These are phyloP conservation scores for Anguilla obscura DNA, from an alignment of 2,797 vertebrate genomes.

Conservation along the genomic window DNA sequence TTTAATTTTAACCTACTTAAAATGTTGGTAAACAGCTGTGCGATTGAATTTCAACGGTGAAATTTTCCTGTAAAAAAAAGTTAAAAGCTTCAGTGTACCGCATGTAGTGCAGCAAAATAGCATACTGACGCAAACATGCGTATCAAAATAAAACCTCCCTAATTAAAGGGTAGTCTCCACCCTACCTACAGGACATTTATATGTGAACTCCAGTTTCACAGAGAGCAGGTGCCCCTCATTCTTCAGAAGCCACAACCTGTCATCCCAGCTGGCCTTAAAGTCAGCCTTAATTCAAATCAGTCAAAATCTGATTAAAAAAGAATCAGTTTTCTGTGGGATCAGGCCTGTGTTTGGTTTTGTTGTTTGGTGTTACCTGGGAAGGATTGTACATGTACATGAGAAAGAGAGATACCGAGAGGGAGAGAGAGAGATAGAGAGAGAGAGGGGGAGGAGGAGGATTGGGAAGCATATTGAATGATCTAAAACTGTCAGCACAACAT, in stretches of 20 bases:
- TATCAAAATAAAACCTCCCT: not conserved
- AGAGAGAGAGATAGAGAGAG: not conserved
- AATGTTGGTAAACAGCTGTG: conserved; percentile 31
- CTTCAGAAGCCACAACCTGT: conserved; percentile 45
- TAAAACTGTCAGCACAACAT: not conserved
- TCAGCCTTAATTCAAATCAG: not conserved
- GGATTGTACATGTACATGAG: not conserved
- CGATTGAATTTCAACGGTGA: not conserved
- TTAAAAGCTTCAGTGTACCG: not conserved
- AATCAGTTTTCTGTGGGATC: conserved; percentile 27
- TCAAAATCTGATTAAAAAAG: not conserved
- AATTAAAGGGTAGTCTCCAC: not conserved
- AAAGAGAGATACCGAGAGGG: not conserved
- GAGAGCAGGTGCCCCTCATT: conserved; percentile 33
- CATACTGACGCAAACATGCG: not conserved
- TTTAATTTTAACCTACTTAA: not conserved
- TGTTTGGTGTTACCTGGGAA: conserved; percentile 28
- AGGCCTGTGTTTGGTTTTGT: conserved; percentile 62
- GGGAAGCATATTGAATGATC: not conserved
- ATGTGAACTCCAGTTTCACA: not conserved
- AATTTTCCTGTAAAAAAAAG: not conserved
- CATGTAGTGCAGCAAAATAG: not conserved
- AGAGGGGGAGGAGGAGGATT: not conserved
- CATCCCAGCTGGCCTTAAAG: conserved; percentile 46
- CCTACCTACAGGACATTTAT: not conserved